Evolutionary conservation across 2,797 vertebrate species (phyloP).

Genomic region (Hirundo rustica): DNA sequence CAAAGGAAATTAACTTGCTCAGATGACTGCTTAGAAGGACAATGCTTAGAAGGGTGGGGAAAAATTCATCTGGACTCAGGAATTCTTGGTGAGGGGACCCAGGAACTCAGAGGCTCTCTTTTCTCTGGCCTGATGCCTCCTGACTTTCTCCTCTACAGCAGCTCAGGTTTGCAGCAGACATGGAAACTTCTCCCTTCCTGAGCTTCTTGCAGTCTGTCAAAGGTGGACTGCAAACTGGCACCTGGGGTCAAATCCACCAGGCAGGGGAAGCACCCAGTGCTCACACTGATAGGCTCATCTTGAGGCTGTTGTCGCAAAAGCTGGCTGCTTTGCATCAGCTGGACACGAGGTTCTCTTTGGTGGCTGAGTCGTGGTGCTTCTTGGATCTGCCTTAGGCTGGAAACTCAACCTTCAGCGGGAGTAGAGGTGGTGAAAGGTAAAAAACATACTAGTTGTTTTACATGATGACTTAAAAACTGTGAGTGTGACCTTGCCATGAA

Average conservation of each 20-base stretch:
- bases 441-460: fast-evolving
- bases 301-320: neutral
- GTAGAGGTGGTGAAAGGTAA: neutral
- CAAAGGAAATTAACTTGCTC: neutral
- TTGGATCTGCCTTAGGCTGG: neutral
- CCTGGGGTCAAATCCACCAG: neutral
- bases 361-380: neutral
- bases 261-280: neutral
- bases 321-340: neutral
- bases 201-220: neutral
- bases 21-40: neutral
- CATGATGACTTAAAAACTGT: neutral
- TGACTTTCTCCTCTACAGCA: neutral
- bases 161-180: neutral
- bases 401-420: neutral
- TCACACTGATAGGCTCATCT: fast-evolving
- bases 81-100: neutral
- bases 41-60: neutral
- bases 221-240: neutral
- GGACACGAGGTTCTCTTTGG: neutral
- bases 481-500: neutral
- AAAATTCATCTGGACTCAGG: neutral
- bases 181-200: neutral
- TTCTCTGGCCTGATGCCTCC: neutral
- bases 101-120: neutral